Evolutionary conservation across 2,113 vertebrate species (phyloP), one percentile per base, ranked within the genome.

Genomic region (Bubalus kerabau): DNA sequence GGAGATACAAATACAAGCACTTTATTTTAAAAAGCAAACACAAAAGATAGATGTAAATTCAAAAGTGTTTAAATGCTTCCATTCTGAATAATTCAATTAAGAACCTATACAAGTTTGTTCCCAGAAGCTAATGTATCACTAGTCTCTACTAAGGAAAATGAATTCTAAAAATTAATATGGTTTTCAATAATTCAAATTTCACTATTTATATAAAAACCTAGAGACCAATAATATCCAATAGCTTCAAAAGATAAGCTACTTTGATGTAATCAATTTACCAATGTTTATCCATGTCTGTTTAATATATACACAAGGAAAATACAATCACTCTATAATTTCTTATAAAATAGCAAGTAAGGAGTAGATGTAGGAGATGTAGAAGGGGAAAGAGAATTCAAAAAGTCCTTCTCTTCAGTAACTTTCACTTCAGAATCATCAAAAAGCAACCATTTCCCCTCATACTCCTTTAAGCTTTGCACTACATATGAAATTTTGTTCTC

Each of bases 351-450:
- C 94, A 99, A 99, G 98, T 99, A 99, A 16, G 99, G 99, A 48
- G 99, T 99, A 23, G 99, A 99, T 1, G 99, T 99, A 26, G 99
- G 99, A 17, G 99, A 99, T 0, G 99, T 99, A 7, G 99, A 99
- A 0, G 99, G 99, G 60, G 99, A 99, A 93, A 99, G 99, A 50
- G 99, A 99, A 98, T 98, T 99, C 94, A 99, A 97, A 82, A 99
- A 99, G 92, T 99, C 99, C 74, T 99, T 99, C 98, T 99, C 99
- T 95, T 99, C 99, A 14, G 99, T 99, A 87, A 99, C 98, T 97
- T 99, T 99, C 97, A 99, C 99, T 97, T 99, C 99, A 0, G 99
- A 99, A 97, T 99, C 99, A 43, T 99, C 99, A 28, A 99, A 99
- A 92, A 99, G 99, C 99, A 99, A 94, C 99, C 99, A 99, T 95